Conservation (phyloP, 2,888 invertebrate genomes). For the Archips crataeganus region DNA sequence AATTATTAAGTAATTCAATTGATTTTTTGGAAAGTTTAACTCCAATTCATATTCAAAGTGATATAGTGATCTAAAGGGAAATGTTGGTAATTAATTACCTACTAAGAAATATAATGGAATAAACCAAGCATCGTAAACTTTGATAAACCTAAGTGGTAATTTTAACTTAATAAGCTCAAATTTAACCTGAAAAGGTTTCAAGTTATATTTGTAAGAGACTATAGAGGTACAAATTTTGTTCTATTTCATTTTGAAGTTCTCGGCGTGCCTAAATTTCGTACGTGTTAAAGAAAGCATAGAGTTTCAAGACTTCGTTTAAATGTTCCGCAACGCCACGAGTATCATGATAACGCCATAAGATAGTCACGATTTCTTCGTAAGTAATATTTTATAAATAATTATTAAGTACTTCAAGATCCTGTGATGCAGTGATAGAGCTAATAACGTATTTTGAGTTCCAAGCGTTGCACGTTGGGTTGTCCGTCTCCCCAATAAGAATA, state of each 20-base stretch:
- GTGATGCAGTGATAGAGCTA: not conserved
- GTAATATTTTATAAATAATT: not conserved
- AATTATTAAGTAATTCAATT: not conserved
- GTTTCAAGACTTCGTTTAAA: not conserved
- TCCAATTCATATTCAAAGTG: not conserved
- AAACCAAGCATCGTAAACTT: not conserved
- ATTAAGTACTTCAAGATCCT: not conserved
- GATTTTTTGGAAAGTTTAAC: too few species aligned
- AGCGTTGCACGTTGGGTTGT: not conserved
- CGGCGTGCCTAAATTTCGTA: not conserved
- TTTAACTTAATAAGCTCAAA: not conserved
- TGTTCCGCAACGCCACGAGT: slow-evolving; percentile 4
- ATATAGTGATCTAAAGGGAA: not conserved
- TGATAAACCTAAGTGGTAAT: not conserved
- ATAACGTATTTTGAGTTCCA: not conserved
- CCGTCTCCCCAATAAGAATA: too few species aligned
- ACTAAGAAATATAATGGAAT: not conserved
- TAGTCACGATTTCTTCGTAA: slow-evolving; percentile 26
- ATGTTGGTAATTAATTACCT: not conserved
- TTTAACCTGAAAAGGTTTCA: not conserved
- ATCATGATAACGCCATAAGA: not conserved
- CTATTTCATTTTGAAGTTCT: not conserved
- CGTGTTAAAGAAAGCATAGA: not conserved
- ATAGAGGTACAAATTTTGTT: not conserved
- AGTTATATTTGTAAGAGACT: not conserved